Conservation (phyloP, 2,113 vertebrate species). For the Phalacrocorax brasilianus region DNA sequence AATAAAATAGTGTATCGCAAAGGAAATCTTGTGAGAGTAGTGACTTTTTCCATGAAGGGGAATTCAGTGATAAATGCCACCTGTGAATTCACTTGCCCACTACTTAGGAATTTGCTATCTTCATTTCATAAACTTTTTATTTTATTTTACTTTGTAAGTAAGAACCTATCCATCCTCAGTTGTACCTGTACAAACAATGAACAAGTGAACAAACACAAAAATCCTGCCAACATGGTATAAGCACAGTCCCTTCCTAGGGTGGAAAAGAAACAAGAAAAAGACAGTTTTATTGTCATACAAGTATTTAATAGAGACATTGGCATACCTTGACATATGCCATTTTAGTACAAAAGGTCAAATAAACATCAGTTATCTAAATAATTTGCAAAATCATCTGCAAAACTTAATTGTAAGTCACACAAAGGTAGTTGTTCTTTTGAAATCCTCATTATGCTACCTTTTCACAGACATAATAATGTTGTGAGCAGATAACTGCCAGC, state of each 20-base stretch:
- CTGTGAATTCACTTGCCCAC: background rate
- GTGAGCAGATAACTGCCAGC: background rate
- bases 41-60: background rate
- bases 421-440: background rate
- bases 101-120: background rate
- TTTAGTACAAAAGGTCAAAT: background rate
- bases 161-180: background rate
- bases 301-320: background rate
- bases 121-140: background rate
- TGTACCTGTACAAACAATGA: background rate
- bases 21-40: background rate
- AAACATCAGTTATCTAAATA: background rate
- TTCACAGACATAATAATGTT: background rate
- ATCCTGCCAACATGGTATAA: background rate
- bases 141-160: background rate
- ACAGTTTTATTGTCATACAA: background rate
- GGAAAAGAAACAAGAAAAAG: background rate
- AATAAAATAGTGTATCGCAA: background rate
- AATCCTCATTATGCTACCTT: background rate
- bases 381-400: background rate
- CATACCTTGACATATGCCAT: accelerated
- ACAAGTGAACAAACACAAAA: background rate
- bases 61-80: background rate
- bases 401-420: background rate
- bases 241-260: background rate